Evolutionary conservation across 1,140 invertebrate genomes (phyloP), one percentile per base, ranked within the genome.

Genomic region (Palaemon carinicauda): DNA sequence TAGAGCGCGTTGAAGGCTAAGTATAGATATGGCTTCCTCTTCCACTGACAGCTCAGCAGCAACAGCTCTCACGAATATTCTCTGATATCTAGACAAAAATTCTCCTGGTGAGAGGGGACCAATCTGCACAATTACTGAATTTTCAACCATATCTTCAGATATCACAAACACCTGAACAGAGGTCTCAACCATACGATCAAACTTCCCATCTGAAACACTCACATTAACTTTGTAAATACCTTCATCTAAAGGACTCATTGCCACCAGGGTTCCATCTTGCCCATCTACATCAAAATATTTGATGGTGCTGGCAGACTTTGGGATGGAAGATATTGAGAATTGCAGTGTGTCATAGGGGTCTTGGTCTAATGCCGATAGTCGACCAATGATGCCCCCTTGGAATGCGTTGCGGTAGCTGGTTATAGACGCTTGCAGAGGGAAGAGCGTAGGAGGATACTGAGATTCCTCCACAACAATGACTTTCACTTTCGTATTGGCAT

Each of bases 351-450:
- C 98, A 91, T 98, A 98, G 69, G 95, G 94, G 92, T 99, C 98
- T 89, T 96, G 95, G 92, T 99, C 98, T 0, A 94, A 94, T 0
- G 98, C 97, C 90, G 95, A 94, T 4, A 99, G 93, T 90, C 94
- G 94, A 0, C 98, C 98, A 74, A 99, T 91, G 96, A 95, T 92
- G 0, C 98, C 98, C 0, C 97, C 97, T 0, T 96, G 94, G 92
- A 98, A 99, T 88, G 97, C 96, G 90, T 98, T 97, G 89, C 96
- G 92, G 90, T 96, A 97, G 0, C 97, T 97, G 90, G 97, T 97
- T 12, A 99, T 94, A 60, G 94, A 94, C 0, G 99, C 96, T 15
- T 95, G 93, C 91, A 96, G 91, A 15, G 99, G 93, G 90, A 99
- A 99, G 81, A 97, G 94, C 82, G 96, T 95, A 0, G 96, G 95